phyloP scores from a whole-genome alignment of 1,140 invertebrate species.

The Drosophila parvula region DNA sequence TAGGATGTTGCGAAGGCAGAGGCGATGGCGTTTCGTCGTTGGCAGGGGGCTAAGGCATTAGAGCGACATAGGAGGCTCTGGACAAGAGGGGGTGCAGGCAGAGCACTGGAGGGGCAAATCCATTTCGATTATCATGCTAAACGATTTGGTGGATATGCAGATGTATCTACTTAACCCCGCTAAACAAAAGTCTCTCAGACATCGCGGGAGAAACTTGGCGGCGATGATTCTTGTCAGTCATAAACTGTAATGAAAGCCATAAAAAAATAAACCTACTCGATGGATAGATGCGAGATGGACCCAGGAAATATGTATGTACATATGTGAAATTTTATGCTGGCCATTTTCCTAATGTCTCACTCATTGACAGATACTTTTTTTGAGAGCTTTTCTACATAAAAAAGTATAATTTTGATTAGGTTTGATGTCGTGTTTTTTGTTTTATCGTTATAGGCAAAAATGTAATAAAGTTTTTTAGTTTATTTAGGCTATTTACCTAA shows the following conservation, averaged over 20 bases:
- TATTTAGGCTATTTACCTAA: not conserved
- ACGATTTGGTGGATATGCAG: conserved; percentile 40
- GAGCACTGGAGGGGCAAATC: conserved; percentile 31
- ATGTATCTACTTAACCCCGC: conserved; percentile 49
- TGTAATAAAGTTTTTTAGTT: not conserved
- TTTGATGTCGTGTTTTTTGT: not conserved
- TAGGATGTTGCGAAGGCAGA: conserved; percentile 2
- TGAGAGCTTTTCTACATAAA: conserved; percentile 18
- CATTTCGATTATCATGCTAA: conserved; percentile 55
- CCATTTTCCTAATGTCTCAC: conserved; percentile 39
- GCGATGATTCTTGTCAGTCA: conserved; percentile 24
- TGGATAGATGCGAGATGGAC: not conserved
- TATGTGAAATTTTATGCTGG: conserved; percentile 6
- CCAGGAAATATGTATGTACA: not conserved
- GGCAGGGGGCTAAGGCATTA: conserved; percentile 18
- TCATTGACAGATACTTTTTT: conserved; percentile 12
- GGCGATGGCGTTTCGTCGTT: not conserved
- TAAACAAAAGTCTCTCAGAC: conserved; percentile 35
- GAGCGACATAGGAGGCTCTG: not conserved
- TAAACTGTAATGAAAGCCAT: conserved; percentile 39
- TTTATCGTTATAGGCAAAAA: not conserved
- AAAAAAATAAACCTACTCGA: conserved; percentile 7
- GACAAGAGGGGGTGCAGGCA: conserved; percentile 3
- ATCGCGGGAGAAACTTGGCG: not conserved
- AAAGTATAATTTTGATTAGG: not conserved